Evolutionary conservation across 2,113 vertebrate genomes (phyloP).

Genomic region (Dasypus novemcinctus): DNA sequence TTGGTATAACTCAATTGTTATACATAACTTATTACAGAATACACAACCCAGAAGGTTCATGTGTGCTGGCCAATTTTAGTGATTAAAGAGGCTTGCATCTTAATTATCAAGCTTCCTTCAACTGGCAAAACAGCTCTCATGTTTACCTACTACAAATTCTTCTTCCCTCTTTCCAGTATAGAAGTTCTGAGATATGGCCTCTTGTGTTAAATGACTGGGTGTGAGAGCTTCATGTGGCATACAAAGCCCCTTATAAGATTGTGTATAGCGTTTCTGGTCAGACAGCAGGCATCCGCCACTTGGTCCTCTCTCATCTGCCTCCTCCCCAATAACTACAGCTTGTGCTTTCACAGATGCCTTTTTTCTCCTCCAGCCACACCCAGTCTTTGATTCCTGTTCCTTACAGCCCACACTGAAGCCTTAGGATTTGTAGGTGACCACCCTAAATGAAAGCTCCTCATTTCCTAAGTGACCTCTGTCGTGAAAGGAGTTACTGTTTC

Average conservation of each 20-base stretch:
- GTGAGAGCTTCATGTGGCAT: not conserved
- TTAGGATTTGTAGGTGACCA: not conserved
- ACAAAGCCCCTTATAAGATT: not conserved
- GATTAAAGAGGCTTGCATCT: not conserved
- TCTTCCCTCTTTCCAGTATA: not conserved
- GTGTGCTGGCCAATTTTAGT: not conserved
- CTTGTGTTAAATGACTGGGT: not conserved
- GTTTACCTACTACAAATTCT: not conserved
- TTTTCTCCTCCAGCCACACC: not conserved
- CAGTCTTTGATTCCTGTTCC: not conserved
- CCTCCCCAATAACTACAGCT: not conserved
- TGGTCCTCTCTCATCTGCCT: not conserved
- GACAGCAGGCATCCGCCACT: not conserved
- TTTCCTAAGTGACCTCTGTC: not conserved
- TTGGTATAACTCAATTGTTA: not conserved
- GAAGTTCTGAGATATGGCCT: not conserved
- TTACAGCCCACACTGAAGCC: not conserved
- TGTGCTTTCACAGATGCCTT: not conserved
- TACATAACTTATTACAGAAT: not conserved
- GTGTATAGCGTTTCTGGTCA: not conserved
- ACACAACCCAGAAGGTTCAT: not conserved
- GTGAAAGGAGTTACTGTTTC: not conserved
- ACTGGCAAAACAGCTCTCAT: not conserved
- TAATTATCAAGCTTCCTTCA: not conserved
- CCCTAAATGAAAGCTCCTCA: not conserved